Evolutionary conservation across 2,888 invertebrate species (phyloP), one percentile per base, ranked within the genome.

Genomic region (Dicyrtomina minuta): DNA sequence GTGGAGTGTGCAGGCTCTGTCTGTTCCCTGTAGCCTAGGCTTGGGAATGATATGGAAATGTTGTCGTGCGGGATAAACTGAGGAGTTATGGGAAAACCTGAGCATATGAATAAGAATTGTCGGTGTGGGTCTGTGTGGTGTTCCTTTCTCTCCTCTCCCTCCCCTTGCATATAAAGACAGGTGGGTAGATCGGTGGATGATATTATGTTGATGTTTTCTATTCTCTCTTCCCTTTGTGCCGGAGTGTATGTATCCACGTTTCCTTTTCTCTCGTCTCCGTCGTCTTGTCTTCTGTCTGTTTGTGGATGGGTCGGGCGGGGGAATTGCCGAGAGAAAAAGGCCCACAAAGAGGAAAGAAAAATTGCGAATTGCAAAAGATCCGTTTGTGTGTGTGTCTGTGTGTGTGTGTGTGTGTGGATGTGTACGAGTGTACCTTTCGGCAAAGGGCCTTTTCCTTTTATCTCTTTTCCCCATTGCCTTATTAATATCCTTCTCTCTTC

Each of bases 401-500:
- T 49, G 49, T 22, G n/a, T n/a, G n/a, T n/a, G n/a, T n/a, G n/a
- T n/a, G n/a, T n/a, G n/a, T 51, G 20, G 10, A 10, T 56, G 2
- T 27, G 26, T 26, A 10, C 15, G 15, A 27, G 12, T 58, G 58
- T 58, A 58, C 41, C 58, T 58, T 58, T 58, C 58, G 58, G 58
- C 58, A 58, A 58, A 41, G 58, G 58, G 33, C 58, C 58, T 58
- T 58, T 58, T 58, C 33, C 33, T 33, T 33, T 41, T 58, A 39
- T 58, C 58, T 58, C 41, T 58, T 51, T 51, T 51, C 17, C 51
- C 51, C 51, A 51, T 51, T 58, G 27, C 58, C 58, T 58, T 58
- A 58, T 58, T 58, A 58, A 41, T 58, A 58, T 58, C 58, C 58
- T 27, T 22, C 22, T 27, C 53, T 22, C 33, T 56, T 33, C 15